These are phyloP conservation scores for Phataginus tricuspis DNA, from an alignment of 2,797 vertebrate species.

Conservation along the genomic window DNA sequence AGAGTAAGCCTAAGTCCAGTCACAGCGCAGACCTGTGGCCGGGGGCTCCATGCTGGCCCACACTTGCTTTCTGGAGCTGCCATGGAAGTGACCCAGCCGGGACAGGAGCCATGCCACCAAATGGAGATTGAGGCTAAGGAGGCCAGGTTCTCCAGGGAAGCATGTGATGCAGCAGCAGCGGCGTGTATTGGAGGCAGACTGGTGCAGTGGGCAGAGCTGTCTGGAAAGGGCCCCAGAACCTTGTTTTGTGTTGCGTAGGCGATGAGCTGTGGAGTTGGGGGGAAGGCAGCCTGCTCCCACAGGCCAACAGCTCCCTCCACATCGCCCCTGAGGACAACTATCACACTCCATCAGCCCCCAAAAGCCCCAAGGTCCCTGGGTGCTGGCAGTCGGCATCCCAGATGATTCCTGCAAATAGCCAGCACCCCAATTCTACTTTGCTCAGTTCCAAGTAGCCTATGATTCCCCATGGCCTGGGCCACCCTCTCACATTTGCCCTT, in stretches of 20 bases:
- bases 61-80: background rate
- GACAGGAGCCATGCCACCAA: background rate
- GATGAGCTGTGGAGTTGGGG: background rate
- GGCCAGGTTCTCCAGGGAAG: background rate
- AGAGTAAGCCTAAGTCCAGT: background rate
- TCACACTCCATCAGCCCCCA: background rate
- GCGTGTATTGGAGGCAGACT: background rate
- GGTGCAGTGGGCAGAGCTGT: background rate
- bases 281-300: background rate
- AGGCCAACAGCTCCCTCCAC: background rate
- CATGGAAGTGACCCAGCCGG: background rate
- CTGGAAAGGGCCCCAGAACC: background rate
- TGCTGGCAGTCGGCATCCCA: background rate
- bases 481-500: background rate
- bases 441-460: background rate
- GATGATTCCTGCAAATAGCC: background rate
- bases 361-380: background rate
- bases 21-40: rapidly evolving
- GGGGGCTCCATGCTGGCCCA: background rate
- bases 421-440: background rate
- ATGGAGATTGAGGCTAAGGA: background rate
- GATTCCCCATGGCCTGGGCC: too few relatives aligned
- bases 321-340: rapidly evolving
- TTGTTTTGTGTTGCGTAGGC: background rate
- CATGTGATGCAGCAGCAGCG: rapidly evolving